Base-by-base conservation (phyloP, 2,888 invertebrate species). In the Heteropelma amictum region DNA sequence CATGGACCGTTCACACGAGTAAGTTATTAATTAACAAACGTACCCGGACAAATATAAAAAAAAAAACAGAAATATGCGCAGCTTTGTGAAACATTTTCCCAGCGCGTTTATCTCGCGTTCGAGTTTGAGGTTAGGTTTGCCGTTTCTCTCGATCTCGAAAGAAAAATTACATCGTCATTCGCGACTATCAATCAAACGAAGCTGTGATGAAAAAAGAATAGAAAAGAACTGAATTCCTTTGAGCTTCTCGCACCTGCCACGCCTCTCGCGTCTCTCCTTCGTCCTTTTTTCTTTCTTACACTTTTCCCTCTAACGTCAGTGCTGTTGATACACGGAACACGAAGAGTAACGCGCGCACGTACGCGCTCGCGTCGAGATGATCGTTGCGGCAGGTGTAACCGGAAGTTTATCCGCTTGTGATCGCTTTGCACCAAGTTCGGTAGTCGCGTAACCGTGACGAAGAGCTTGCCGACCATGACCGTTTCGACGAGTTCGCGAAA, bases 1-100 rank as follows among this genome's bases (percentile, higher is more conserved):
- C 81, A 83, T 84, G 86, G 85, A 87, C 81, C 83, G 81, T 83
- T 84, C 81, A 56, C 79, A 84, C 79, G 80, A 84, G 87, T 87
- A 77, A 87, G 87, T 85, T n/a, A n/a, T n/a, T n/a, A n/a, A n/a
- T 53, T 47, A 38, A 33, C 12, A 10, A 49, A 51, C 19, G 0
- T 19, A 61, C 4, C 12, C 17, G 10, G 28, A n/a, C 2, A 28
- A 30, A 45, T 30, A 33, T 12, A 17, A 1, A 45, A 19, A 7
- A 7, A 2, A 45, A 45, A 30, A 6, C 28, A 42, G 6, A 42
- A 17, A 12, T 23, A 21, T 21, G 5, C 1, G 26, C 21, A 8
- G 5, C 21, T 17, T 10, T 10, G 8, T 30, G 2, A 8, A 4
- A 28, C 28, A n/a, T n/a, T n/a, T n/a, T n/a, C n/a, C n/a, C n/a